These are phyloP conservation scores for Eupeodes latifasciatus DNA, from an alignment of 2,888 invertebrate genomes.

Conservation along the genomic window DNA sequence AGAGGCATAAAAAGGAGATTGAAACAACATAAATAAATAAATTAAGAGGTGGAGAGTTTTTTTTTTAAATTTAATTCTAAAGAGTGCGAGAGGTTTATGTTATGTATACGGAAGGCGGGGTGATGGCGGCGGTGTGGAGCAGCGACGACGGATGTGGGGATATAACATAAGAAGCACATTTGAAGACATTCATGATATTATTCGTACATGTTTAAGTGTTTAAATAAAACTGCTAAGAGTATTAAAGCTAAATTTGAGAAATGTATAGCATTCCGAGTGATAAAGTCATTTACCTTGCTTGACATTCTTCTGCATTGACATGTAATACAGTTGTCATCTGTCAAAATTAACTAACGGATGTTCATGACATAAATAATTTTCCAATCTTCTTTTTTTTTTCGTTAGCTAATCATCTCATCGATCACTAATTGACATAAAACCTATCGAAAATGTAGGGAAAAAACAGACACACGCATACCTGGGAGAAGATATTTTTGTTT, in stretches of 20 bases:
- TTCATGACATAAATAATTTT: background rate
- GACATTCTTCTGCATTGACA: background rate
- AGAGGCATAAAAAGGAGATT: conserved; percentile 50
- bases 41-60: conserved; percentile 57
- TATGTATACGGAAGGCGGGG: background rate
- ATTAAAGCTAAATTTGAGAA: background rate
- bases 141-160: background rate
- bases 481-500: conserved; percentile 34
- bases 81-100: background rate
- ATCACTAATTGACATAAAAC: conserved; percentile 48
- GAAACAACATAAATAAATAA: conserved; percentile 67
- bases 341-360: conserved; percentile 13
- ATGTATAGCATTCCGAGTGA: background rate
- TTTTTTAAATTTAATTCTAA: conserved; percentile 1
- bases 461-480: conserved; percentile 31
- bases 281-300: conserved; percentile 2
- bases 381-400: background rate
- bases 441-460: background rate
- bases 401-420: conserved; percentile 36
- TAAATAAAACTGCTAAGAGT: background rate
- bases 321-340: background rate
- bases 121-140: background rate
- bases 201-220: background rate
- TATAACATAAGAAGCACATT: background rate
- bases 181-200: background rate